phyloP scores from a whole-genome alignment of 1,140 invertebrate species.

The Procambarus virginalis region DNA sequence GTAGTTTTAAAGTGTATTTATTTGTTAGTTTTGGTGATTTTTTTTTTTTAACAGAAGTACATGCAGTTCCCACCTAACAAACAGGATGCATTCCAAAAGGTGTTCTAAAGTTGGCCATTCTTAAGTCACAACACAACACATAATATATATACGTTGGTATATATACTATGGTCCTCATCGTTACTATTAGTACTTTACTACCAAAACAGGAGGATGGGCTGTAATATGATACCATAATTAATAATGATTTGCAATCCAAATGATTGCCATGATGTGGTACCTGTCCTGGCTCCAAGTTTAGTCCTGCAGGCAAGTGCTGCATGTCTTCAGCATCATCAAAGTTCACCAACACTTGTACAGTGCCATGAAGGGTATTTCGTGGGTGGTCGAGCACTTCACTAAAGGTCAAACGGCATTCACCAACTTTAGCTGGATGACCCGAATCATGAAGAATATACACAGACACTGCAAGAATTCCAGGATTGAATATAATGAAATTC shows the following conservation, averaged over 20 bases:
- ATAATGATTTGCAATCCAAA: neutral
- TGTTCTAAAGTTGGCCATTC: no score
- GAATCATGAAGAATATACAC: slow-evolving; percentile 60
- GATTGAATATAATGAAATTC: no score
- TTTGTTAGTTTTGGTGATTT: no score
- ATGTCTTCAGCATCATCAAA: slow-evolving; percentile 53
- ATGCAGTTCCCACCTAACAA: no score
- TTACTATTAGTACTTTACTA: no score
- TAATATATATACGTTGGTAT: no score
- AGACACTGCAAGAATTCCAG: slow-evolving; percentile 29
- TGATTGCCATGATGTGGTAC: neutral
- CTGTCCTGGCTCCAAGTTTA: slow-evolving; percentile 33
- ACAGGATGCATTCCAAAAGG: no score
- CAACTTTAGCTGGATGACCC: slow-evolving; percentile 61
- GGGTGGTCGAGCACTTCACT: slow-evolving; percentile 54
- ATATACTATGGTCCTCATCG: no score
- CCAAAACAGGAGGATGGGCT: no score
- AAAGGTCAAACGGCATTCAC: slow-evolving; percentile 44
- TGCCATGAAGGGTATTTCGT: slow-evolving; percentile 62
- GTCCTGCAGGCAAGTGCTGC: slow-evolving; percentile 19
- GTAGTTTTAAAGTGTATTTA: no score
- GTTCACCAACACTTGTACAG: slow-evolving; percentile 16
- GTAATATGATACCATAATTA: neutral
- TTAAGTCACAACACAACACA: no score
- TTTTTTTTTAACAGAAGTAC: no score